Base-by-base conservation (phyloP, 2,797 vertebrate genomes). In the Micrastur ruficollis region DNA sequence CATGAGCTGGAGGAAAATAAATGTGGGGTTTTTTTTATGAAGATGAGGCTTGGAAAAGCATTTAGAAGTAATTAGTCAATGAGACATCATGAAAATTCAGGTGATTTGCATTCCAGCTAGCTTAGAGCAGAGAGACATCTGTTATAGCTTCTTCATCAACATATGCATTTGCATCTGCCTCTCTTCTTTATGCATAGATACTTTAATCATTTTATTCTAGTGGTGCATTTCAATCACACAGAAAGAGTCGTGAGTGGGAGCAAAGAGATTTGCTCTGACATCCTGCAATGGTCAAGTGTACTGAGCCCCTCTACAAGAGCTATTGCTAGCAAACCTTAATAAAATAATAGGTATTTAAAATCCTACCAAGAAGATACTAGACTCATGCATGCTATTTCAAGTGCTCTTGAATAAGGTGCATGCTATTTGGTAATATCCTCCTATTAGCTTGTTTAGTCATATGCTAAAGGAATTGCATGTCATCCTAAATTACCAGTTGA, bases 401-500 rank as follows among this genome's bases (percentile, higher is more conserved):
- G 53, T 72, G 78, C 66, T 80, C 83, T 79, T 84, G 92, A 91
- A 76, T 65, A 50, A 87, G 71, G 56, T 72, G 81, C 86, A n/a
- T 91, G 78, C 86, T 95, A 68, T 91, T 97, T 94, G 92, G 67
- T 80, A 95, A 92, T 80, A 95, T 93, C 95, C 95, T 97, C 92
- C 88, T 83, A 95, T 97, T 96, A 96, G 40, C 73, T 38, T 40
- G 93, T 63, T 94, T 91, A 94, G 91, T 93, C 94, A 97, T 91
- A 79, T 55, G 76, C 9, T 89, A 75, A 86, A 92, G 86, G 92
- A 94, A 74, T 89, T 95, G 89, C 94, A 85, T 34, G 88, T 84
- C 93, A 94, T 81, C 90, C 83, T 91, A 80, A 97, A 96, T 97
- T 95, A 79, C 67, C 86, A 53, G 62, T 36, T 95, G 92, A 94